phyloP scores from a whole-genome alignment of 2,113 vertebrate genomes.

The Gallinago paraguaiae region DNA sequence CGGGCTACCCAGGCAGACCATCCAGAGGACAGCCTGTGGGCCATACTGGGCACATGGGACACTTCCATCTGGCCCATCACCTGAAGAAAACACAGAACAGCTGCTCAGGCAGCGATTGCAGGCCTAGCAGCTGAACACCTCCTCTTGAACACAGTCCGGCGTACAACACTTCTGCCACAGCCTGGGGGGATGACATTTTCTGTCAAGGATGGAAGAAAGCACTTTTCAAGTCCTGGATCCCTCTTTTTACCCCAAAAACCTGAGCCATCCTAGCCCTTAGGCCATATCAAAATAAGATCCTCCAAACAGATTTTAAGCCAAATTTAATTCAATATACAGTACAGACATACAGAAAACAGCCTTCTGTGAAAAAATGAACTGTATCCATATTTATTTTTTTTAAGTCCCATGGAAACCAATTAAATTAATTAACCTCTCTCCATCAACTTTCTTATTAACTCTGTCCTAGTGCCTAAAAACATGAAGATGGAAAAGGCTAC shows the following conservation, averaged over 20 bases:
- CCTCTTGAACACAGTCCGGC: neutral
- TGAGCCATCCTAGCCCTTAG: neutral
- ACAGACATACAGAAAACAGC: neutral
- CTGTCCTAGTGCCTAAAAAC: neutral
- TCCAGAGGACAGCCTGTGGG: neutral
- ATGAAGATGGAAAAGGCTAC: neutral
- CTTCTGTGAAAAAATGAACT: neutral
- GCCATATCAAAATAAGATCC: neutral
- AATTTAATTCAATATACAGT: neutral
- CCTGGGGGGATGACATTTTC: neutral
- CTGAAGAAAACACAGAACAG: neutral
- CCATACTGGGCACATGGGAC: neutral
- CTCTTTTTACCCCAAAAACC: neutral
- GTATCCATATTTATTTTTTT: neutral
- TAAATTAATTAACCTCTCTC: slow-evolving; percentile 43
- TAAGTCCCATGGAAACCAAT: slow-evolving; percentile 41
- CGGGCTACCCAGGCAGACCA: neutral
- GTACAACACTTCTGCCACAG: neutral
- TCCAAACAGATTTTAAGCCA: neutral
- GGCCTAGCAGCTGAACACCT: neutral
- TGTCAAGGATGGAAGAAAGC: neutral
- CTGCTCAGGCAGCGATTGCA: neutral
- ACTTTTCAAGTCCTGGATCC: neutral
- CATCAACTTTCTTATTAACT: slow-evolving; percentile 3
- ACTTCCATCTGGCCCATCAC: neutral